These are phyloP conservation scores for Bujurquina vittata DNA, from an alignment of 2,113 vertebrate genomes.

Conservation along the genomic window DNA sequence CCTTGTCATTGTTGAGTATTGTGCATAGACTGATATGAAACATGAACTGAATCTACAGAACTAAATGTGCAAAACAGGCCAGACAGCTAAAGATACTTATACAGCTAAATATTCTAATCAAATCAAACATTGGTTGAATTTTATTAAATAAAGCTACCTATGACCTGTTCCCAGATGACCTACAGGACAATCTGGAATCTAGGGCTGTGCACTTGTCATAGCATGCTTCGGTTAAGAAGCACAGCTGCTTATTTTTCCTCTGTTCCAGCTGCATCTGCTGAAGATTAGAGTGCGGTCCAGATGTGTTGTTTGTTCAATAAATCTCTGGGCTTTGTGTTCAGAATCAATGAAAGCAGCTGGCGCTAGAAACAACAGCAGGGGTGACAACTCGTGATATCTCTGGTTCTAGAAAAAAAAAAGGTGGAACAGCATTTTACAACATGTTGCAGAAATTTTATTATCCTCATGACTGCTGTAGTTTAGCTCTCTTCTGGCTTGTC, in stretches of 20 bases:
- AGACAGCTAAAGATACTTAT: background rate
- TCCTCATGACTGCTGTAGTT: background rate
- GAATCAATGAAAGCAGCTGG: constrained; percentile 48
- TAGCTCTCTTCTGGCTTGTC: background rate
- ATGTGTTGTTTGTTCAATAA: constrained; percentile 49
- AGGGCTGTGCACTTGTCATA: background rate
- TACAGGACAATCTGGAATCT: background rate
- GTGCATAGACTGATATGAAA: background rate
- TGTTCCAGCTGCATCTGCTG: constrained; percentile 33
- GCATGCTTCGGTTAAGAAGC: background rate
- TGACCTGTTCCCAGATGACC: background rate
- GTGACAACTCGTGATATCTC: background rate
- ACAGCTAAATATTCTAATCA: background rate
- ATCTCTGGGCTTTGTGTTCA: constrained; percentile 36
- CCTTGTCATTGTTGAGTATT: background rate
- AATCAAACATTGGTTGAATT: background rate
- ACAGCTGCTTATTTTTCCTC: constrained; percentile 31
- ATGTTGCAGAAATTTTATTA: constrained; percentile 1
- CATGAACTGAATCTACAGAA: background rate
- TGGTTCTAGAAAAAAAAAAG: no score
- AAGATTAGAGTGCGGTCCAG: constrained; percentile 24
- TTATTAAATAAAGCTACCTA: background rate
- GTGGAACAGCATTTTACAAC: constrained; percentile 17
- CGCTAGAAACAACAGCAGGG: constrained; percentile 11
- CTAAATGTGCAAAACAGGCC: background rate